phyloP scores from a whole-genome alignment of 2,888 invertebrate species.

The Ectobius pallidus region DNA sequence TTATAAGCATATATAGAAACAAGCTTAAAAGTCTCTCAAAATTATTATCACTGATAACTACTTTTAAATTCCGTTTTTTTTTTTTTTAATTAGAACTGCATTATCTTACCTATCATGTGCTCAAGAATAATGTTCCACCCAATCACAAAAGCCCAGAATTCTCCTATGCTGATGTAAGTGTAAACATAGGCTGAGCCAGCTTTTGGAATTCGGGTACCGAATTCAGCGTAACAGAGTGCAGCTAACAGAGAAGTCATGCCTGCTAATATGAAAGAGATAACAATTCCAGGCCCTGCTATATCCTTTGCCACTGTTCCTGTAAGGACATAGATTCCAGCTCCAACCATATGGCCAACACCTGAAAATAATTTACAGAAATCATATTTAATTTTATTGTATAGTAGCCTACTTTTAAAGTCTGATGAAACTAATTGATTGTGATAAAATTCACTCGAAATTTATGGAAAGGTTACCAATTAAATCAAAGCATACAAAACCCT shows the following conservation, averaged over 20 bases:
- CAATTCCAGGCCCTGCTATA: slow-evolving; percentile 83
- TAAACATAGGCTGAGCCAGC: slow-evolving; percentile 94
- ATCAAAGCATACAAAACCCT: no score
- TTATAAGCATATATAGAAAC: no score
- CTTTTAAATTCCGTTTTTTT: no score
- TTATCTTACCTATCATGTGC: slow-evolving; percentile 83
- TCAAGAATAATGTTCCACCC: slow-evolving; percentile 94
- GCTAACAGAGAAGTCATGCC: slow-evolving; percentile 82
- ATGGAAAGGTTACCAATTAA: no score
- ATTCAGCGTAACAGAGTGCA: slow-evolving; percentile 89
- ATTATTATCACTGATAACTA: no score
- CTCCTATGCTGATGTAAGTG: slow-evolving; percentile 91
- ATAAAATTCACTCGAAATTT: no score
- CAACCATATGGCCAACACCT: slow-evolving; percentile 96
- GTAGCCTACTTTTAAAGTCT: no score
- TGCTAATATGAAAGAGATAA: slow-evolving; percentile 71
- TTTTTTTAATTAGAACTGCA: no score
- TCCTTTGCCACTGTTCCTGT: slow-evolving; percentile 84
- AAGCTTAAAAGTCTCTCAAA: no score
- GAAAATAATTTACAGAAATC: slow-evolving; percentile 37
- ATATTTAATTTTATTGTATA: no score
- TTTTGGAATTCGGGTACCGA: slow-evolving; percentile 85
- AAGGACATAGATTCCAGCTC: slow-evolving; percentile 92
- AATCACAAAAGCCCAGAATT: slow-evolving; percentile 93
- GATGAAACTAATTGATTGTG: no score